Conservation (phyloP, 2,888 invertebrate genomes). For the Diachrysia chrysitis region DNA sequence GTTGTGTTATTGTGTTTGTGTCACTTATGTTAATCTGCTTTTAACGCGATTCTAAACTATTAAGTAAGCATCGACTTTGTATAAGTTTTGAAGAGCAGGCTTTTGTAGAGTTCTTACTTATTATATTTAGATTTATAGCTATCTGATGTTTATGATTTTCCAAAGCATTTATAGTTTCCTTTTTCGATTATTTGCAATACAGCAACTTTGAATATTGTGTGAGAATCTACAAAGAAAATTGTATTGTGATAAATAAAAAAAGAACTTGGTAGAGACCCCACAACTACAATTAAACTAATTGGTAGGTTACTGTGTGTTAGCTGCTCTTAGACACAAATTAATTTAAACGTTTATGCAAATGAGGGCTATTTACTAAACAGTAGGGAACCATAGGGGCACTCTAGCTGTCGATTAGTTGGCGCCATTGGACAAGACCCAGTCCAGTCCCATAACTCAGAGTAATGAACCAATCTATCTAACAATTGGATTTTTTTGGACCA, state of each 20-base stretch:
- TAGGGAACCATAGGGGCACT: slow-evolving; percentile 55
- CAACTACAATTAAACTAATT: slow-evolving; percentile 50
- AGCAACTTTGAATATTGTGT: no score
- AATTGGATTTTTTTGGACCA: slow-evolving; percentile 16
- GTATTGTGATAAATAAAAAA: not conserved
- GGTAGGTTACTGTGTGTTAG: slow-evolving; percentile 33
- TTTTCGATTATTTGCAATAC: no score
- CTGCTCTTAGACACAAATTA: slow-evolving; percentile 46
- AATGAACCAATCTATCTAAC: slow-evolving; percentile 65
- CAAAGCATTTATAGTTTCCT: no score
- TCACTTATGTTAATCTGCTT: slow-evolving; percentile 24
- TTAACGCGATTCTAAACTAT: not conserved
- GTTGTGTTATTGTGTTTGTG: slow-evolving; percentile 14
- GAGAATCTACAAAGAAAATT: not conserved
- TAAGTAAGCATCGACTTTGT: not conserved
- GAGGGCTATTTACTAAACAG: slow-evolving; percentile 61
- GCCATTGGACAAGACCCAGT: slow-evolving; percentile 40
- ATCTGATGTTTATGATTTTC: no score
- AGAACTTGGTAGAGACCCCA: slow-evolving; percentile 13
- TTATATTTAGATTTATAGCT: no score
- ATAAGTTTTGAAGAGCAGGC: not conserved
- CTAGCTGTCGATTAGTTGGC: slow-evolving; percentile 36
- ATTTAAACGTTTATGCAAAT: slow-evolving; percentile 64
- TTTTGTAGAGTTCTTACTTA: not conserved
- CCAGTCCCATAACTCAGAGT: slow-evolving; percentile 58